A percentile compares a stretch with the other conserved stretches of the same genome.
Conservation (phyloP, 2,888 invertebrate genomes). For the Noctua janthe region DNA sequence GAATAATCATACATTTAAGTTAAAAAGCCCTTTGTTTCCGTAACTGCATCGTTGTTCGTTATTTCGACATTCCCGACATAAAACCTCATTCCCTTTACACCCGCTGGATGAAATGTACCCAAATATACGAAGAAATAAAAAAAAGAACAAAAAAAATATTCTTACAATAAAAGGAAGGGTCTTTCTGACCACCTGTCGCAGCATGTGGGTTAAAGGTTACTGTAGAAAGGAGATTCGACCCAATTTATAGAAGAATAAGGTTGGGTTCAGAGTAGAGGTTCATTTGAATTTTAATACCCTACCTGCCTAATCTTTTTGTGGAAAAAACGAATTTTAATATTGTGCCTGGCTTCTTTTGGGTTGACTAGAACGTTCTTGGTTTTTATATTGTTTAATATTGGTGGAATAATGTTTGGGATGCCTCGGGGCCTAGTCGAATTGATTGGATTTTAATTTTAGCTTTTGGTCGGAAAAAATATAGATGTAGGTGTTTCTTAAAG, state of each 20-base stretch:
- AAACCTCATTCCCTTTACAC: conserved; percentile 29
- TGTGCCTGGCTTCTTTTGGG: conserved; percentile 30
- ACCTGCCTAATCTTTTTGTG: conserved; percentile 59
- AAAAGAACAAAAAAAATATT: conserved; percentile 48
- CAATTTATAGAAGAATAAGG: neutral
- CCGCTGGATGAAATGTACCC: conserved; percentile 42
- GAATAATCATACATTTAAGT: neutral
- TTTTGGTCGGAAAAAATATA: neutral
- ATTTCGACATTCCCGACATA: conserved; percentile 34
- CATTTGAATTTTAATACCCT: conserved; percentile 55
- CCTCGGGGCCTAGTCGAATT: neutral
- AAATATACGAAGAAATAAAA: conserved; percentile 52
- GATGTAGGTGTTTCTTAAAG: neutral
- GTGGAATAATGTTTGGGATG: neutral
- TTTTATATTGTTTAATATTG: conserved; percentile 50
- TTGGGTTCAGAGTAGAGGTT: neutral
- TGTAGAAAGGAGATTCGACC: neutral
- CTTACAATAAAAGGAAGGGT: conserved; percentile 66
- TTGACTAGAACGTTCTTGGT: conserved; percentile 3
- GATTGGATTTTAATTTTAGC: conserved; percentile 28
- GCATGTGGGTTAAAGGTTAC: conserved; percentile 55
- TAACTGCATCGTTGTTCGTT: conserved; percentile 34
- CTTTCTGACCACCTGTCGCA: conserved; percentile 65
- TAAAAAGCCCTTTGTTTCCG: conserved; percentile 15
- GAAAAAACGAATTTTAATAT: conserved; percentile 64